Conservation (phyloP, 2,113 vertebrate species). For the Podarcis cretensis region DNA sequence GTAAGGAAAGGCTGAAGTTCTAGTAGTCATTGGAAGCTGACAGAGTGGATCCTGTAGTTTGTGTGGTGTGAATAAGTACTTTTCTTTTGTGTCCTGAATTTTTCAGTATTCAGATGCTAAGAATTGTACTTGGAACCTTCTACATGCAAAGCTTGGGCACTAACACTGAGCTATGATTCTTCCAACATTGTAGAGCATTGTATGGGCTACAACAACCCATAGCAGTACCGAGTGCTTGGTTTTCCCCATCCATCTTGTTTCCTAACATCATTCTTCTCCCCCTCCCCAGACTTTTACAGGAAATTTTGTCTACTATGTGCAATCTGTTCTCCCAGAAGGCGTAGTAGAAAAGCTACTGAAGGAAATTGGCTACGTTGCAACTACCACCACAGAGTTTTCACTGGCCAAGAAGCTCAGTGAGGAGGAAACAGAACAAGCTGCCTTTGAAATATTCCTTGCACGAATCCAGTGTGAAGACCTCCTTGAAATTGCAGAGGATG, state of each 20-base stretch:
- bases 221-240: not conserved
- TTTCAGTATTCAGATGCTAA: not conserved
- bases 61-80: too few relatives aligned
- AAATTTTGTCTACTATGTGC: slow-evolving; percentile 84
- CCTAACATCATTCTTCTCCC: slow-evolving; percentile 23
- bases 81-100: too few relatives aligned
- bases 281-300: slow-evolving; percentile 84
- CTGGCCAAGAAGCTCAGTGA: slow-evolving; percentile 70
- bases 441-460: slow-evolving; percentile 86
- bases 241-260: slow-evolving; percentile 21
- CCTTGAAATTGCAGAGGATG: slow-evolving; percentile 72
- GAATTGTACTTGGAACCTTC: not conserved
- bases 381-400: slow-evolving; percentile 76
- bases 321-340: slow-evolving; percentile 76
- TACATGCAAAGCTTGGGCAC: not conserved
- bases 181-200: not conserved
- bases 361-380: slow-evolving; percentile 81
- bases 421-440: slow-evolving; percentile 73
- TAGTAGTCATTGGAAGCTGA: too few relatives aligned
- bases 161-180: not conserved
- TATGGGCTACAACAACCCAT: not conserved
- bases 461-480: slow-evolving; percentile 78
- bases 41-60: too few relatives aligned
- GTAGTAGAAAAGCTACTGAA: slow-evolving; percentile 75
- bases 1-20: too few relatives aligned